Evolutionary conservation across 1,140 invertebrate species (phyloP), one percentile per base, ranked within the genome.

Genomic region (Lerema accius): DNA sequence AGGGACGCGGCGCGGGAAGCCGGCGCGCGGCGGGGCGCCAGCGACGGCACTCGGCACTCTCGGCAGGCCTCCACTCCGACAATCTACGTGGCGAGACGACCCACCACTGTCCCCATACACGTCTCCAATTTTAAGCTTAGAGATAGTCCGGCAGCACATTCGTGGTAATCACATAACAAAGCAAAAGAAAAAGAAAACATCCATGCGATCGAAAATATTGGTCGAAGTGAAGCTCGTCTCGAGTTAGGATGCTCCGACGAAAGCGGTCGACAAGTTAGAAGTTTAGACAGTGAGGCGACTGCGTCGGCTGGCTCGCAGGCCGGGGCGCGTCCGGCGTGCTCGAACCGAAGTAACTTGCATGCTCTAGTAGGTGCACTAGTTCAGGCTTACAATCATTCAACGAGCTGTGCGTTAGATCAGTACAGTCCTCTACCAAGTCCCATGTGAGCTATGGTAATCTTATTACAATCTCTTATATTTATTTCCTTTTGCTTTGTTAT

Each of bases 401-500:
- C 82, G 86, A 89, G 86, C 87, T 87, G 87, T 88, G 87, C 84
- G 82, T 73, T 84, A 72, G 80, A 79, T 72, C 80, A 82, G 75
- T 76, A 83, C 75, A 71, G 75, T 82, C 78, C 70, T 76, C 85
- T 86, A 86, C 80, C 78, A 82, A 84, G 77, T 88, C 82, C 80
- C 79, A 75, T 80, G 79, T 78, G 70, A 82, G 76, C 74, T 72
- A 73, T 67, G 68, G 69, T 68, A 77, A 65, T 76, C 67, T 67
- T 69, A 78, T 68, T 60, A 75, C 63, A 71, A 63, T 70, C 68
- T 64, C 65, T 77, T 80, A 76, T 67, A 76, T 59, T 23, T 32
- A 48, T 86, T 89, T 89, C 83, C 86, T 88, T 90, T 90, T 90
- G 88, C 88, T 90, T 89, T 90, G 86, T 90, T 90, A 90, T 81